A percentile compares a stretch with the other conserved stretches of the same genome.
Conservation (phyloP, 2,113 vertebrate species). For the Petrocephalus zakoni region DNA sequence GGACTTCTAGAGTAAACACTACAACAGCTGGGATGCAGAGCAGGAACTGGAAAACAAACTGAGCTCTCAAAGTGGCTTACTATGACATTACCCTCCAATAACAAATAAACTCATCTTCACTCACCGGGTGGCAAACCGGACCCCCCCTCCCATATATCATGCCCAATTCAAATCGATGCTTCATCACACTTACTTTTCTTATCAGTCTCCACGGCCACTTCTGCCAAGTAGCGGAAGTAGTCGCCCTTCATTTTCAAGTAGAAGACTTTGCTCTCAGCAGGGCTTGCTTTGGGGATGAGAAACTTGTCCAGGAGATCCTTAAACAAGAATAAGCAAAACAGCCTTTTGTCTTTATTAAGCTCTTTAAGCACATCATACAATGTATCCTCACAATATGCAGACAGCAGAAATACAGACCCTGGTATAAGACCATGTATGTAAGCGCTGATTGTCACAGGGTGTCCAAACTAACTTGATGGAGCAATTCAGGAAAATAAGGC, state of each 20-base stretch:
- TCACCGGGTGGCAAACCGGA: not conserved
- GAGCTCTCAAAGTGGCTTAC: not conserved
- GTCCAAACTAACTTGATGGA: not conserved
- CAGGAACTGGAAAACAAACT: not conserved
- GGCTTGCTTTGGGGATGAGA: conserved; percentile 51
- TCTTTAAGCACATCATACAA: not conserved
- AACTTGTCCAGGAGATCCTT: conserved; percentile 55
- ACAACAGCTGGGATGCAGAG: not conserved
- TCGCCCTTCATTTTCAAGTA: conserved; percentile 99
- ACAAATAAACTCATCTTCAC: not conserved
- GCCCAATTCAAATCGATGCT: not conserved
- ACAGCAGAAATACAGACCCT: not conserved
- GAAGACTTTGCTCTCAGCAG: conserved; percentile 87
- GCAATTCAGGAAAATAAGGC: not conserved
- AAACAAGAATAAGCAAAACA: not conserved
- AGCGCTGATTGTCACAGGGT: not conserved
- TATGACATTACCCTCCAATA: not conserved
- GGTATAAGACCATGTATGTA: not conserved
- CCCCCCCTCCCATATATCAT: not conserved
- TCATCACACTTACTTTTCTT: conserved; percentile 67
- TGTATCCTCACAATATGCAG: not conserved
- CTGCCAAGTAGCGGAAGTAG: conserved; percentile 92
- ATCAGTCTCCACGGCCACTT: conserved; percentile 77
- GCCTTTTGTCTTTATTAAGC: not conserved
- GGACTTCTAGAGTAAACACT: not conserved